Conservation (phyloP, 2,113 vertebrate genomes). For the Sapajus apella region DNA sequence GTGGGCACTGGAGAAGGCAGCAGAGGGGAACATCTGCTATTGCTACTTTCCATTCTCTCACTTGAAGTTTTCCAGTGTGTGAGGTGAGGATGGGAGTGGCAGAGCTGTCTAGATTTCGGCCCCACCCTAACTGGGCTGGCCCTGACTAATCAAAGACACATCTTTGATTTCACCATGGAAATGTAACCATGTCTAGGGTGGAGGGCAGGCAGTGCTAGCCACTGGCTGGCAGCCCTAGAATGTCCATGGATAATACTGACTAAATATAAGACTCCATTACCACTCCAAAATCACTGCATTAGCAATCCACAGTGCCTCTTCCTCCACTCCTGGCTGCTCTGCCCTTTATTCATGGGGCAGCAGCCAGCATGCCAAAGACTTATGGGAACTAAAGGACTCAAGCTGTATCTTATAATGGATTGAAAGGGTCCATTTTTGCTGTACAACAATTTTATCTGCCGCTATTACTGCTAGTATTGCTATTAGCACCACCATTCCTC, state of each 20-base stretch:
- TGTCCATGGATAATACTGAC: not conserved
- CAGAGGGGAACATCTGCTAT: not conserved
- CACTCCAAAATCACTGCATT: slow-evolving; percentile 33
- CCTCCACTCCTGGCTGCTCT: not conserved
- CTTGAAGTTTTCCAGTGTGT: slow-evolving; percentile 1
- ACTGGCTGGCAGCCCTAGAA: slow-evolving; percentile 28
- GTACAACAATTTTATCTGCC: not conserved
- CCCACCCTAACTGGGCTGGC: not conserved
- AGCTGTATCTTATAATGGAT: not conserved
- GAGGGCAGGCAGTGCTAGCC: slow-evolving; percentile 3
- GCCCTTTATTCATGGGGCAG: slow-evolving; percentile 58
- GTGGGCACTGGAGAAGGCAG: not conserved
- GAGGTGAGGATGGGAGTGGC: not conserved
- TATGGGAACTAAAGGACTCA: slow-evolving; percentile 47
- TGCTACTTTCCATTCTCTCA: not conserved
- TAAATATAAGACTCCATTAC: slow-evolving; percentile 20
- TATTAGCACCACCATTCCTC: not conserved
- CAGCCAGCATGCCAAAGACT: slow-evolving; percentile 9
- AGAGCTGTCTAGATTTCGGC: not conserved
- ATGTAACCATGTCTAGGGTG: slow-evolving; percentile 39
- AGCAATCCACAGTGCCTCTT: not conserved
- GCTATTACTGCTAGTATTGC: not conserved
- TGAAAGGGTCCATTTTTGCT: slow-evolving; percentile 10
- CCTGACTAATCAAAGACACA: slow-evolving; percentile 50
- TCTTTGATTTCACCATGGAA: slow-evolving; percentile 60